These are phyloP conservation scores for Troides aeacus DNA, from an alignment of 2,888 invertebrate species.

Conservation along the genomic window DNA sequence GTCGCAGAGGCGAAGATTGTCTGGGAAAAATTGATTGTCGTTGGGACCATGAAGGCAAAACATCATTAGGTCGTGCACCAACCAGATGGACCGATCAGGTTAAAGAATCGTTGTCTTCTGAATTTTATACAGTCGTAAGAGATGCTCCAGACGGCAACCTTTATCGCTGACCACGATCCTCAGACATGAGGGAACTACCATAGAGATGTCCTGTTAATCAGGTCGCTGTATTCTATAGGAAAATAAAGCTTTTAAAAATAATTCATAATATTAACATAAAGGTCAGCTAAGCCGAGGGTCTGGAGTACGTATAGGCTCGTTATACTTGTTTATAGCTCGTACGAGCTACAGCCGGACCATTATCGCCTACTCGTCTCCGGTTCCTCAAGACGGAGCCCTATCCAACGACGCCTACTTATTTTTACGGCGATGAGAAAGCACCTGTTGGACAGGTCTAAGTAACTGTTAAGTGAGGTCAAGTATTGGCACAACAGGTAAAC, in stretches of 20 bases:
- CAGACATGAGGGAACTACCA: too few species aligned
- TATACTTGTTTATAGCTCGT: constrained; percentile 10
- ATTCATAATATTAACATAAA: not conserved
- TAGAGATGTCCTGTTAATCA: too few species aligned
- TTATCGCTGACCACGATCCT: too few species aligned
- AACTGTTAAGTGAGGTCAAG: constrained; percentile 28
- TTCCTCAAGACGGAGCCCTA: not conserved
- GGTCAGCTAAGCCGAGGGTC: not conserved
- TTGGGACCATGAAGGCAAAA: too few species aligned
- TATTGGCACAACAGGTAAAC: constrained; percentile 14
- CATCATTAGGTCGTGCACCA: too few species aligned
- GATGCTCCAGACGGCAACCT: too few species aligned
- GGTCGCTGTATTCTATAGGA: too few species aligned
- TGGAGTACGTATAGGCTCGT: not conserved
- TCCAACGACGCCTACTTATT: constrained; percentile 26
- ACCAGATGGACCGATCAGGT: too few species aligned
- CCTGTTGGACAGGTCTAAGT: constrained; percentile 28
- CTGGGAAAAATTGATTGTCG: too few species aligned
- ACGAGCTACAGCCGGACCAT: constrained; percentile 7
- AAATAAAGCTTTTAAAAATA: not conserved
- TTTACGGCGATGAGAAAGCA: constrained; percentile 21
- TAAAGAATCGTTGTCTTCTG: too few species aligned
- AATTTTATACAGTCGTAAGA: too few species aligned
- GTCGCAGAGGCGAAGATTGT: too few species aligned
- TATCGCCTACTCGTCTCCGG: constrained; percentile 10